Percentiles rank a stretch among this genome's conserved stretches.
phyloP scores from a whole-genome alignment of 2,888 invertebrate species.

The Notodonta ziczac region DNA sequence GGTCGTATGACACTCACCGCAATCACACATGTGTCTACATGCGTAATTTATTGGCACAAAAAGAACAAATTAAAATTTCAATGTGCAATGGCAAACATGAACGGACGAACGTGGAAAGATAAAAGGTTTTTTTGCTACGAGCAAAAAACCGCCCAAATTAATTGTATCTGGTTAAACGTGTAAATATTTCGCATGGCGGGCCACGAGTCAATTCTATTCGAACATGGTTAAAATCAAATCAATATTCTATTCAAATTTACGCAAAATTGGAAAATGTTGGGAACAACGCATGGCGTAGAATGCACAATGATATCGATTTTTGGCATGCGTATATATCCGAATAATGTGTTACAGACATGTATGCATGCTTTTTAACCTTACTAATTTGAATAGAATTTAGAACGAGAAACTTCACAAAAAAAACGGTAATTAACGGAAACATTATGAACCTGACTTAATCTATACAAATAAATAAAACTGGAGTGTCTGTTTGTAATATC shows the following conservation, averaged over 20 bases:
- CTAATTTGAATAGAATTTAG: conserved; percentile 19
- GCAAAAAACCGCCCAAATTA: conserved; percentile 13
- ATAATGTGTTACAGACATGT: conserved; percentile 20
- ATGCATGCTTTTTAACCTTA: conserved; percentile 27
- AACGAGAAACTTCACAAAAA: conserved; percentile 6
- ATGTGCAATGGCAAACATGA: background rate
- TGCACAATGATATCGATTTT: conserved; percentile 45
- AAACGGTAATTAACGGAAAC: background rate
- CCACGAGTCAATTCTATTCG: conserved; percentile 25
- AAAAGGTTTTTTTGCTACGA: background rate
- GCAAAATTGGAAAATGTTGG: conserved; percentile 45
- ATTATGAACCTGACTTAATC: background rate
- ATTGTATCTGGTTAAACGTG: conserved; percentile 13
- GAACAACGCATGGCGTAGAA: conserved; percentile 40
- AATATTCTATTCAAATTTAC: conserved; percentile 50
- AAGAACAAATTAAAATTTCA: background rate
- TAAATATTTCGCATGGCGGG: conserved; percentile 27
- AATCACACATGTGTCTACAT: conserved; percentile 27
- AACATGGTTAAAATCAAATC: conserved; percentile 37
- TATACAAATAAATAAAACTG: too few relatives aligned
- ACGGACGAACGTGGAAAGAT: background rate
- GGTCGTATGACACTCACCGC: conserved; percentile 29
- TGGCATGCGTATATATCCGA: conserved; percentile 22
- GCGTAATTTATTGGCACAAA: conserved; percentile 10
- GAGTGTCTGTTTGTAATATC: too few relatives aligned